Base-by-base conservation (phyloP, 2,113 vertebrate species). In the Benitochromis conjunctus region DNA sequence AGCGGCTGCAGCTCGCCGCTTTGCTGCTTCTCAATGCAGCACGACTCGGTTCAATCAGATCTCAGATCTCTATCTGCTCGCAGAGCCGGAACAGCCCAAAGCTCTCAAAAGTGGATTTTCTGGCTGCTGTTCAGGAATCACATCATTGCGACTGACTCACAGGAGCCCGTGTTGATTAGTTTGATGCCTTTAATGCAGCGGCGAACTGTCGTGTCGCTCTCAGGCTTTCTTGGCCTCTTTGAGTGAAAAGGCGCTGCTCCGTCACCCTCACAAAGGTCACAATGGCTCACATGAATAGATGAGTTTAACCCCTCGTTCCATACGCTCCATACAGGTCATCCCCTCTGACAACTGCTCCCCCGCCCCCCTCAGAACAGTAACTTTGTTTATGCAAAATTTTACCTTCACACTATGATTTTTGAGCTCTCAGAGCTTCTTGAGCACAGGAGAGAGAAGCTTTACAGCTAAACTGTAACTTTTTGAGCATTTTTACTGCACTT, bases 91-190 rank as follows among this genome's bases (percentile, higher is more conserved):
- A 76, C 80, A 14, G 54, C 38, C 55, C 83, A 48, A 21, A 31
- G 13, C 56, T 43, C 26, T 69, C 36, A 86, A 83, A 81, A 83
- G 88, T 69, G 66, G 60, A 88, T 38, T 56, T 43, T 57, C 48
- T 87, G 80, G 82, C 80, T 81, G 79, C 83, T 29, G 64, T 83
- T 78, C 51, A 86, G 46, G 53, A 88, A 78, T 69, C 46, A 56
- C 48, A 53, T 82, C 38, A 57, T 86, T 6, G 0, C n/a, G 24
- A 34, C 53, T 18, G 83, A 71, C 41, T 71, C 41, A 71, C 66
- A 46, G 46, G 71, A 76, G 26, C 71, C 71, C 4, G 10, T 51
- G 29, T 76, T 31, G 26, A 53, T 76, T n/a, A 53, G 71, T n/a
- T 10, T 53, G 46, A 34, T 53, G 71, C 26, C 18, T 76, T 34